Evolutionary conservation across 2,888 invertebrate species (phyloP).

Genomic region (Pseudanteris insignis): DNA sequence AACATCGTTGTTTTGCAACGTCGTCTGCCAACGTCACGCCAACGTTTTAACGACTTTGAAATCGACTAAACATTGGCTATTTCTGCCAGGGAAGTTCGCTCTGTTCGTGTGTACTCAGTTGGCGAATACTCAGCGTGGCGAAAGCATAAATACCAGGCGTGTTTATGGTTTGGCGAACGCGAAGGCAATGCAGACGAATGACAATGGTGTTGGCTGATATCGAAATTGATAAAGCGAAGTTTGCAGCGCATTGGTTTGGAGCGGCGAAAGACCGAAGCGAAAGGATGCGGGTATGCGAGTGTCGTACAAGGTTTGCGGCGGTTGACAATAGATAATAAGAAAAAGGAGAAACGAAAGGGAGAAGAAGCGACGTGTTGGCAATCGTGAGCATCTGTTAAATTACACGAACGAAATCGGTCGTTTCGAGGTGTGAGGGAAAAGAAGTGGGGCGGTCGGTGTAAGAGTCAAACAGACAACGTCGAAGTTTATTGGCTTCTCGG

Average conservation of each 20-base stretch:
- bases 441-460: constrained; percentile 24
- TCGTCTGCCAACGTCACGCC: no score
- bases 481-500: constrained; percentile 47
- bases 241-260: constrained; percentile 3
- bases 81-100: no score
- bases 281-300: background rate
- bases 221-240: constrained; percentile 32
- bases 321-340: background rate
- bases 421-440: constrained; percentile 43
- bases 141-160: constrained; percentile 10
- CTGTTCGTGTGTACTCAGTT: no score
- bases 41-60: no score
- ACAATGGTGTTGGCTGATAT: constrained; percentile 15
- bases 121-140: no score
- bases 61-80: no score
- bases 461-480: constrained; percentile 41
- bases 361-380: constrained; percentile 33
- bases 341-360: background rate
- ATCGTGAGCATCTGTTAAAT: constrained; percentile 43
- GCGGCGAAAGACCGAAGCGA: background rate
- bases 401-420: constrained; percentile 39
- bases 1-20: no score
- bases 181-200: no score
- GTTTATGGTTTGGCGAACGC: constrained; percentile 3
- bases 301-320: background rate